These are phyloP conservation scores for Rutilus rutilus DNA, from an alignment of 2,113 vertebrate genomes.

Conservation along the genomic window DNA sequence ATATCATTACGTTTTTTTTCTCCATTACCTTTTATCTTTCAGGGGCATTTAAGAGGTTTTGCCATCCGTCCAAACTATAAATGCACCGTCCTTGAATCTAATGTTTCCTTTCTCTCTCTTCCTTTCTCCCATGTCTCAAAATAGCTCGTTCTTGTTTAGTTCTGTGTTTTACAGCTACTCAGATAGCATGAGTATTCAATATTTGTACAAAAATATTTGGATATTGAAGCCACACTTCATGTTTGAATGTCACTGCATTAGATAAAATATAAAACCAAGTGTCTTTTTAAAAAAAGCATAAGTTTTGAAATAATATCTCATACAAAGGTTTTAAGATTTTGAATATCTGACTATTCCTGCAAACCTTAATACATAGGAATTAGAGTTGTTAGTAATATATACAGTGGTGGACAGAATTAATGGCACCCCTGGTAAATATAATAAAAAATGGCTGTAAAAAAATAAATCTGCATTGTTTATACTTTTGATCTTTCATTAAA, in stretches of 20 bases:
- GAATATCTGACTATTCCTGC: not conserved
- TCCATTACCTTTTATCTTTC: slow-evolving; percentile 11
- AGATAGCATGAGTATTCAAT: not conserved
- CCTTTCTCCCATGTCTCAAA: not conserved
- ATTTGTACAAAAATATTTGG: not conserved
- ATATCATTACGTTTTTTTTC: slow-evolving; percentile 6
- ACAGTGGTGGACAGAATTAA: too few species aligned
- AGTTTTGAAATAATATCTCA: not conserved
- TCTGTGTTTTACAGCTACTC: not conserved
- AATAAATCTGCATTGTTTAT: too few species aligned
- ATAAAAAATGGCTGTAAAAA: too few species aligned
- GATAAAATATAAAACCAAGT: not conserved
- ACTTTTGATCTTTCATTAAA: too few species aligned
- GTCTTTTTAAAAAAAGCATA: not conserved
- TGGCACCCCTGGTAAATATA: too few species aligned
- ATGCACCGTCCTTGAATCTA: not conserved
- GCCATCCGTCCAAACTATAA: not conserved
- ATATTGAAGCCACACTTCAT: slow-evolving; percentile 1
- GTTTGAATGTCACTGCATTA: not conserved
- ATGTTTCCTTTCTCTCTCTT: not conserved
- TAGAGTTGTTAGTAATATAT: not conserved
- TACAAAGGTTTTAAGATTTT: not conserved
- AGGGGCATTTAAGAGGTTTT: not conserved
- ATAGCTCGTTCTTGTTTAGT: not conserved
- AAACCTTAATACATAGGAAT: not conserved